These are phyloP conservation scores for Cyprinodon diabolis DNA, from an alignment of 2,797 vertebrate species.

Conservation along the genomic window DNA sequence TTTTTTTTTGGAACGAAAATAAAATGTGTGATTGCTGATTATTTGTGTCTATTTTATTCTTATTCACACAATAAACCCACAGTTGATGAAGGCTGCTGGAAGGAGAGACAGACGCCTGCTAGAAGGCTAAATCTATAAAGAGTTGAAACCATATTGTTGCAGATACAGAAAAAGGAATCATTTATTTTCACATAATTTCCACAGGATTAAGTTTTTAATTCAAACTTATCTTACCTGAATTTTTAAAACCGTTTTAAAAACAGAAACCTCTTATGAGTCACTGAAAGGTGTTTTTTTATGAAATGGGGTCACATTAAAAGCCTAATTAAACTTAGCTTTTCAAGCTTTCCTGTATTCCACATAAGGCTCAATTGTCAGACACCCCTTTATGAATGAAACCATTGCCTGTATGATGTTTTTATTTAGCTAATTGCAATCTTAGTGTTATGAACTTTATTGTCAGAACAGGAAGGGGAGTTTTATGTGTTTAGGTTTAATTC, in stretches of 20 bases:
- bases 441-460: neutral
- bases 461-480: neutral
- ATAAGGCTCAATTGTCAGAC: neutral
- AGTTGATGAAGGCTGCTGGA: neutral
- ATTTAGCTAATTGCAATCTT: neutral
- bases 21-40: constrained; percentile 67
- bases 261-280: neutral
- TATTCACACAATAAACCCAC: neutral
- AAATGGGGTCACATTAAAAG: neutral
- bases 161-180: neutral
- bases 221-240: neutral
- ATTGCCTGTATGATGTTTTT: neutral
- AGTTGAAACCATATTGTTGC: neutral
- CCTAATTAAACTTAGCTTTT: neutral
- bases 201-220: neutral
- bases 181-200: neutral
- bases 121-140: neutral
- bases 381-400: neutral
- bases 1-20: constrained; percentile 45
- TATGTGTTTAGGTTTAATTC: neutral
- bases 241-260: neutral
- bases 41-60: constrained; percentile 6
- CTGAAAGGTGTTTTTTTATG: neutral
- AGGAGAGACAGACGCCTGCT: neutral
- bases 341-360: neutral